phyloP scores from a whole-genome alignment of 2,888 invertebrate genomes.

The Masnerella sp. region DNA sequence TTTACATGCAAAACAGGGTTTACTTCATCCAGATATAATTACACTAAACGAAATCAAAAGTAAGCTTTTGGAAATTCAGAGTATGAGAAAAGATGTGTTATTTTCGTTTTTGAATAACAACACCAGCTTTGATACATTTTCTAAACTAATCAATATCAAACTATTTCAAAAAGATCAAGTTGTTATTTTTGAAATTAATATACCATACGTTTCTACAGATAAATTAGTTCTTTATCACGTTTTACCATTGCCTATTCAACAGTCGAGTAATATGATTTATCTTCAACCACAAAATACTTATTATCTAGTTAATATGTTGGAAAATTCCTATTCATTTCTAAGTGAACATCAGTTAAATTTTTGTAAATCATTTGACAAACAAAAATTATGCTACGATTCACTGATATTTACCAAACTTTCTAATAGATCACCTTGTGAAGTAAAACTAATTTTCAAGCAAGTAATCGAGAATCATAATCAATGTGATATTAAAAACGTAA shows the following conservation, averaged over 20 bases:
- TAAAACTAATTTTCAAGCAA: background rate
- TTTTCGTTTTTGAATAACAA: background rate
- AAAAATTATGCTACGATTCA: background rate
- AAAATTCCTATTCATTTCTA: background rate
- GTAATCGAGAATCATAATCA: background rate
- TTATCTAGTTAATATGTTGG: background rate
- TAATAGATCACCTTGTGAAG: background rate
- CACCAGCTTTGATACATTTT: slow-evolving; percentile 3
- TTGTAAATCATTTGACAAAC: background rate
- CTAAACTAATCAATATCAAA: background rate
- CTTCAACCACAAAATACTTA: background rate
- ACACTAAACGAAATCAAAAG: background rate
- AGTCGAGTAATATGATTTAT: background rate
- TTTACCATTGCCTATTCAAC: background rate
- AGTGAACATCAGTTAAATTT: background rate
- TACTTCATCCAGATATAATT: slow-evolving; percentile 1
- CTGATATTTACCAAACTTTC: background rate
- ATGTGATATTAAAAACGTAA: background rate
- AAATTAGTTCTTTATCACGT: background rate
- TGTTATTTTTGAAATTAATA: background rate
- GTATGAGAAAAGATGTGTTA: background rate
- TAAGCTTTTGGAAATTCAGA: background rate
- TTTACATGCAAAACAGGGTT: background rate
- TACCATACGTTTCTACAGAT: background rate
- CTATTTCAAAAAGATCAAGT: background rate